Evolutionary conservation across 2,797 vertebrate genomes (phyloP).

Genomic region (Brachyalestes nurse): DNA sequence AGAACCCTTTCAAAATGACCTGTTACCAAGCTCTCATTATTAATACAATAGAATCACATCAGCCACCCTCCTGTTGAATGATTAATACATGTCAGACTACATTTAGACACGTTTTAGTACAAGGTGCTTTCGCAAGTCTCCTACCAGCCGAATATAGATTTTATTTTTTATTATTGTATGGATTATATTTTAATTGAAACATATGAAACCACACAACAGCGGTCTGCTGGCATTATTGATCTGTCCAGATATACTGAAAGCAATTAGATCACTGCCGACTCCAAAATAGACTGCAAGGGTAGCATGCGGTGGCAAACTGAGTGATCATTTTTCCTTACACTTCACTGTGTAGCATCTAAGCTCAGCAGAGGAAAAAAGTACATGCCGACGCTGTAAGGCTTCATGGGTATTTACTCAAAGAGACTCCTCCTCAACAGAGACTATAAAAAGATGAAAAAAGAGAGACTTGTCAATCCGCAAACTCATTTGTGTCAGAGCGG

Average conservation of each 20-base stretch:
- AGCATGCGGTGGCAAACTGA: slow-evolving; percentile 33
- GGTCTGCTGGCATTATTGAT: slow-evolving; percentile 41
- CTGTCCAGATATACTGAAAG: slow-evolving; percentile 26
- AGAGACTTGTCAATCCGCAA: slow-evolving; percentile 55
- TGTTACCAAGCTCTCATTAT: slow-evolving; percentile 41
- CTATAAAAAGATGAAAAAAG: slow-evolving; percentile 57
- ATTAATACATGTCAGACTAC: slow-evolving; percentile 29
- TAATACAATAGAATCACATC: slow-evolving; percentile 33
- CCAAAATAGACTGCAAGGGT: slow-evolving; percentile 36
- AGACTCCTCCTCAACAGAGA: slow-evolving; percentile 51
- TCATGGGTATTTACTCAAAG: slow-evolving; percentile 47
- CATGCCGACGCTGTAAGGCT: slow-evolving; percentile 1
- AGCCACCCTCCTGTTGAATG: slow-evolving; percentile 23
- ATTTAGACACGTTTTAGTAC: slow-evolving; percentile 25
- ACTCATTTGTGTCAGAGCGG: slow-evolving; percentile 56
- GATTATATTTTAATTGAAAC: slow-evolving; percentile 36
- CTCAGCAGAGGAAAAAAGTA: slow-evolving; percentile 7
- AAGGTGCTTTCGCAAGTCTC: not conserved
- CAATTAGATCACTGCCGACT: slow-evolving; percentile 38
- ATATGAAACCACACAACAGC: slow-evolving; percentile 42
- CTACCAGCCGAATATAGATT: slow-evolving; percentile 6
- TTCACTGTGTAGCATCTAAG: slow-evolving; percentile 7
- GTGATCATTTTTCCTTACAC: slow-evolving; percentile 30
- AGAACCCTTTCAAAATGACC: slow-evolving; percentile 41
- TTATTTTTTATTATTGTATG: slow-evolving; percentile 23